Evolutionary conservation across 2,113 vertebrate genomes (phyloP).

Genomic region (Calidris pugnax): DNA sequence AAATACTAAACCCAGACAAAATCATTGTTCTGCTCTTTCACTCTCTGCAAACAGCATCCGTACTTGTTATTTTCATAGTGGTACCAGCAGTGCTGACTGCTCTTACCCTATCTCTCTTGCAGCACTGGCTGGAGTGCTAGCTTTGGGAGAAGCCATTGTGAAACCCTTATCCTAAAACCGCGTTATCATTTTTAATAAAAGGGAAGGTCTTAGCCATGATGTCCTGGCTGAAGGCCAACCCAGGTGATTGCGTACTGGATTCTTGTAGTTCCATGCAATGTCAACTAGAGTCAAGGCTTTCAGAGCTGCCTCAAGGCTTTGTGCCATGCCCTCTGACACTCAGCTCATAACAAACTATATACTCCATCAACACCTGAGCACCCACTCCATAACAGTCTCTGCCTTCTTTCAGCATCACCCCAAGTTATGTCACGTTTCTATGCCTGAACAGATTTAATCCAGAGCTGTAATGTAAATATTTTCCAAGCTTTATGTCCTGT

Average conservation of each 20-base stretch:
- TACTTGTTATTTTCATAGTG: background rate
- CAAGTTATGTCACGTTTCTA: background rate
- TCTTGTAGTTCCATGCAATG: background rate
- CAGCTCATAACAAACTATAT: background rate
- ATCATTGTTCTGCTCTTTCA: background rate
- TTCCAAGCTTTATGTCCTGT: background rate
- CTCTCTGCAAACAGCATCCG: background rate
- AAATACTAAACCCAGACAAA: background rate
- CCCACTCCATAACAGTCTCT: background rate
- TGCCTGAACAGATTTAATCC: background rate
- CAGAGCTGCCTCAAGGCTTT: background rate
- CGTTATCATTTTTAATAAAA: background rate
- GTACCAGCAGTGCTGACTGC: background rate
- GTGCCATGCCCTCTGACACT: background rate
- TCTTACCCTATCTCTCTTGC: background rate
- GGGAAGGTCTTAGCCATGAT: background rate
- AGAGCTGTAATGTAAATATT: slow-evolving; percentile 33
- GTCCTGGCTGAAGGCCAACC: background rate
- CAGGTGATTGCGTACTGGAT: background rate
- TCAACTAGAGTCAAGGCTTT: background rate
- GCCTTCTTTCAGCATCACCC: slow-evolving; percentile 22
- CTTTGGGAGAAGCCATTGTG: background rate
- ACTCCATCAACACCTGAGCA: background rate
- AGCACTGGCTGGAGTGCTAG: background rate
- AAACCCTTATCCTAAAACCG: background rate